Evolutionary conservation across 2,888 invertebrate genomes (phyloP).

Genomic region (Onchidella celtica): DNA sequence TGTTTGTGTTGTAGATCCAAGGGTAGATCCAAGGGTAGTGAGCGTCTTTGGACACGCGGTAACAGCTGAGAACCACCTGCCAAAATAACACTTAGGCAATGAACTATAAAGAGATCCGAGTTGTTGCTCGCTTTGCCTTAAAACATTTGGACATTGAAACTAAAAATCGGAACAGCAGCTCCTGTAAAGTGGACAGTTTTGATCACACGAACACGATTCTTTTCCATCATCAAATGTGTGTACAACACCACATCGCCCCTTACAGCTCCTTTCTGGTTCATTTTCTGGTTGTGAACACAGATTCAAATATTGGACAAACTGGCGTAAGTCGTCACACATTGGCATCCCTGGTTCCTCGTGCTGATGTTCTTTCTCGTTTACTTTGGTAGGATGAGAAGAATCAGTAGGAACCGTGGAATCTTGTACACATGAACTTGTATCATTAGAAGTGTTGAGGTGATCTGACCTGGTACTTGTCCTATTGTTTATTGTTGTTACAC

Average conservation of each 20-base stretch:
- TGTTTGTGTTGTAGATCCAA: neutral
- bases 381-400: too few species aligned
- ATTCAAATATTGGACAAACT: too few species aligned
- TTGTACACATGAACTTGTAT: too few species aligned
- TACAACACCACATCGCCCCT: neutral
- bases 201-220: neutral
- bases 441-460: too few species aligned
- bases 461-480: too few species aligned
- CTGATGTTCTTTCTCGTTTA: too few species aligned
- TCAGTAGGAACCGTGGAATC: too few species aligned
- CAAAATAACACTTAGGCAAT: neutral
- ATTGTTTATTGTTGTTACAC: too few species aligned
- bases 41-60: neutral
- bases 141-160: neutral
- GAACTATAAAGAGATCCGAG: neutral
- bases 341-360: too few species aligned
- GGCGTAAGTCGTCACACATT: too few species aligned
- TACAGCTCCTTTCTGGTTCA: neutral
- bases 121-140: neutral
- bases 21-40: neutral
- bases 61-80: neutral
- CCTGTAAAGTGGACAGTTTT: neutral
- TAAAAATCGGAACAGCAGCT: neutral
- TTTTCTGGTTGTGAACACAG: too few species aligned
- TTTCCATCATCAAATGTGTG: neutral